These are phyloP conservation scores for Anarsia innoxiella DNA, from an alignment of 2,888 invertebrate genomes.

Conservation along the genomic window DNA sequence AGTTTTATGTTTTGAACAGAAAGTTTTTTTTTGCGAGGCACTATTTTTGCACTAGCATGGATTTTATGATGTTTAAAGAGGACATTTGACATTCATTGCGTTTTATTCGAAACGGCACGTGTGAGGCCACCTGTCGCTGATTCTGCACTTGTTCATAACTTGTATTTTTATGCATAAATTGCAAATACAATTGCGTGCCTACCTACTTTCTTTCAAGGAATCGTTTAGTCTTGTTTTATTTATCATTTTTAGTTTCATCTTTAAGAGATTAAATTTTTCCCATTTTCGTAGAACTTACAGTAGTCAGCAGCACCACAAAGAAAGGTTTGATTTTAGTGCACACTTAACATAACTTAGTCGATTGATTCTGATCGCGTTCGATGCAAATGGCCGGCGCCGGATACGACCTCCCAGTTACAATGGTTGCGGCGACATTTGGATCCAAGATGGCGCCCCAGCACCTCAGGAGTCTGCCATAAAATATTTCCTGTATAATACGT, in stretches of 20 bases:
- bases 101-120: constrained; percentile 68
- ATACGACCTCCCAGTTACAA: constrained; percentile 66
- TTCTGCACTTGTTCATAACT: constrained; percentile 49
- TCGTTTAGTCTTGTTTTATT: no score
- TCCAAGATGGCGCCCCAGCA: constrained; percentile 70
- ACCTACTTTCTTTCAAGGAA: constrained; percentile 4
- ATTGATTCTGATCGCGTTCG: constrained; percentile 61
- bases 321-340: constrained; percentile 32
- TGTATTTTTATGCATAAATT: constrained; percentile 32
- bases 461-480: constrained; percentile 29
- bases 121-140: constrained; percentile 69
- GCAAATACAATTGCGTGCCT: constrained; percentile 20
- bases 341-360: no score
- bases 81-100: constrained; percentile 73
- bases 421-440: constrained; percentile 49
- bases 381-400: constrained; percentile 73
- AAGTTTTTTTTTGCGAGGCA: constrained; percentile 31
- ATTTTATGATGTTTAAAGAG: constrained; percentile 26
- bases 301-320: no score
- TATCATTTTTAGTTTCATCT: no score
- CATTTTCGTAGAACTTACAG: no score
- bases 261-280: no score
- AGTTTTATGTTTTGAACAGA: constrained; percentile 30
- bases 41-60: constrained; percentile 4
- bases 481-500: constrained; percentile 47